Percentiles rank a stretch among this genome's conserved stretches.
These are phyloP conservation scores for Dione juno DNA, from an alignment of 2,888 invertebrate species.

Conservation along the genomic window DNA sequence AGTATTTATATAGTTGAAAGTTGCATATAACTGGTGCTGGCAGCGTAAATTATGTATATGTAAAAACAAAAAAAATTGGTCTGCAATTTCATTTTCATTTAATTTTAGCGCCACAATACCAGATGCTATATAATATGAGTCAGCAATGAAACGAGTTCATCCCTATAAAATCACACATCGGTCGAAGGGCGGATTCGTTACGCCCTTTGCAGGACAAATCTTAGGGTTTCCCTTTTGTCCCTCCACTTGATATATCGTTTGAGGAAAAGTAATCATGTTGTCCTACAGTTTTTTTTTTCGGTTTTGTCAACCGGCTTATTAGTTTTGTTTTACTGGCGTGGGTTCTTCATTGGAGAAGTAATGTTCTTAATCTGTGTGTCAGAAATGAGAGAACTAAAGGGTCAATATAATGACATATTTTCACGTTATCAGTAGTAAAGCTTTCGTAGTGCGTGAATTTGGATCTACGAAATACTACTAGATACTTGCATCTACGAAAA, in stretches of 20 bases:
- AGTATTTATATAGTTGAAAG: too few species aligned
- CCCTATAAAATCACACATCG: slow-evolving; percentile 39
- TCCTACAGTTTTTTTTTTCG: slow-evolving; percentile 22
- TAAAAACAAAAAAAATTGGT: not conserved
- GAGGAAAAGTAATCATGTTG: slow-evolving; percentile 43
- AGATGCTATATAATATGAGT: slow-evolving; percentile 35
- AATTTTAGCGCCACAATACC: not conserved
- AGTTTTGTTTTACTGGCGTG: not conserved
- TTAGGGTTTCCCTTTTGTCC: slow-evolving; percentile 43
- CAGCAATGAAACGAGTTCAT: slow-evolving; percentile 32
- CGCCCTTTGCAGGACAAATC: slow-evolving; percentile 61
- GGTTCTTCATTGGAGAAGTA: not conserved
- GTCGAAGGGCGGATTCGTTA: slow-evolving; percentile 58
- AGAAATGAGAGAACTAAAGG: not conserved
- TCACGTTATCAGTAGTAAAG: not conserved
- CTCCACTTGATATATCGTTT: slow-evolving; percentile 42
- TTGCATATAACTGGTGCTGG: not conserved
- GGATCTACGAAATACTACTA: too few species aligned
- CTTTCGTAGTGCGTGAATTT: too few species aligned
- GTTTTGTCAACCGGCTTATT: slow-evolving; percentile 8
- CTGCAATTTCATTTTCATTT: not conserved
- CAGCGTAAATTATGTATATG: not conserved
- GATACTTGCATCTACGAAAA: not conserved
- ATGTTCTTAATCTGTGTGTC: too few species aligned
- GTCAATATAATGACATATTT: not conserved